These are phyloP conservation scores for Drosophila rufa DNA, from an alignment of 1,140 invertebrate species.

Conservation along the genomic window DNA sequence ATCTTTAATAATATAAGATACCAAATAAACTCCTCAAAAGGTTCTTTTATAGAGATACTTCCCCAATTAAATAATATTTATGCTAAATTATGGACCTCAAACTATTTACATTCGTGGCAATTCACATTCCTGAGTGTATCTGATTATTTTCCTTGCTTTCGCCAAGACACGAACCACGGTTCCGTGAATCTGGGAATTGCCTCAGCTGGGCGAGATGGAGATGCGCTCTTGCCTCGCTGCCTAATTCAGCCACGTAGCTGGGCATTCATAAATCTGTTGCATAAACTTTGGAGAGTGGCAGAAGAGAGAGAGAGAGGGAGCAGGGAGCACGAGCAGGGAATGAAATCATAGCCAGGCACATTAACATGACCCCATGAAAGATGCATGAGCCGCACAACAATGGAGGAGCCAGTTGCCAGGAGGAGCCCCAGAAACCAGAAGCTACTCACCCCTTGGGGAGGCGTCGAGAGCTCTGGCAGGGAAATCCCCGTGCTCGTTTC, in stretches of 20 bases:
- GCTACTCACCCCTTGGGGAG: not conserved
- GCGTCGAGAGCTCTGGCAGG: slow-evolving; percentile 1
- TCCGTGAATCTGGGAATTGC: slow-evolving; percentile 45
- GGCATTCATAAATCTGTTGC: slow-evolving; percentile 76
- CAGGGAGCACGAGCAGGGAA: not conserved
- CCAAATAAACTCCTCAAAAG: no score
- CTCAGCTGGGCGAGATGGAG: slow-evolving; percentile 39
- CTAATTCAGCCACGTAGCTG: slow-evolving; percentile 63
- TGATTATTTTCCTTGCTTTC: slow-evolving; percentile 2
- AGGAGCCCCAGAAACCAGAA: not conserved
- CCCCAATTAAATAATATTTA: no score
- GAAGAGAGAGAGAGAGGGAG: not conserved
- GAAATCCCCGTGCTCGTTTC: slow-evolving; percentile 43
- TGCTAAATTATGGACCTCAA: no score
- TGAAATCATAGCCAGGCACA: slow-evolving; percentile 46
- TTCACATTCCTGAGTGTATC: slow-evolving; percentile 9
- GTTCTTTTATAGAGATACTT: no score
- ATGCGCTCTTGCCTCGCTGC: slow-evolving; percentile 21
- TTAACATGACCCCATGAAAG: slow-evolving; percentile 71
- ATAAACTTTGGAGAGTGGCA: slow-evolving; percentile 60
- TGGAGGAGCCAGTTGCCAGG: slow-evolving; percentile 1
- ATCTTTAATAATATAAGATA: no score
- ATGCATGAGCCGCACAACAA: slow-evolving; percentile 70
- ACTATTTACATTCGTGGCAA: no score
- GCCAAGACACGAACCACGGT: slow-evolving; percentile 12